Conservation (phyloP, 2,888 invertebrate genomes). For the Nysson spinosus region DNA sequence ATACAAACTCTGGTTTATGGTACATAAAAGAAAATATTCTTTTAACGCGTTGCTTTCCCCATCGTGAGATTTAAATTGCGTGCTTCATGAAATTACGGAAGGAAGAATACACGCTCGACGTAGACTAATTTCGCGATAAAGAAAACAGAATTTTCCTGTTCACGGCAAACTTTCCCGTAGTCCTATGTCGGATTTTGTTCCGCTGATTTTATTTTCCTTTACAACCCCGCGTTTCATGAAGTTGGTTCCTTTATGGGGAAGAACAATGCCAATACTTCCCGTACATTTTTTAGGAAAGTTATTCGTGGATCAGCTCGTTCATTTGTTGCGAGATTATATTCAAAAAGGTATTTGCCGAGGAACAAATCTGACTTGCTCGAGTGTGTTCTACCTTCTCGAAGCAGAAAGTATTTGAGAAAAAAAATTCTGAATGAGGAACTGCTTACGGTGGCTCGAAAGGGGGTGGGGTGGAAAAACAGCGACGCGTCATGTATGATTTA, state of each 20-base stretch:
- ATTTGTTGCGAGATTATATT: constrained; percentile 28
- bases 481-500: constrained; percentile 54
- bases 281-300: constrained; percentile 8
- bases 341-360: background rate
- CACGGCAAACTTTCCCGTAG: constrained; percentile 19
- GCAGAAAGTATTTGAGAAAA: background rate
- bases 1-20: too few species aligned
- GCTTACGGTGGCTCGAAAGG: background rate
- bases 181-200: constrained; percentile 3
- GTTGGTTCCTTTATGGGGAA: background rate
- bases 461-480: constrained; percentile 45
- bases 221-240: constrained; percentile 18
- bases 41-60: too few species aligned
- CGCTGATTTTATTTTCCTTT: constrained; percentile 22
- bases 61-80: too few species aligned
- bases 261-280: background rate
- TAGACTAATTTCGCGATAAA: too few species aligned
- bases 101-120: too few species aligned
- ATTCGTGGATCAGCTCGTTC: constrained; percentile 4
- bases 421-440: constrained; percentile 16
- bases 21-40: too few species aligned
- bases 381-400: background rate
- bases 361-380: background rate
- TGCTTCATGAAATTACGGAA: too few species aligned
- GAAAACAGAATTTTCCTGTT: too few species aligned